Evolutionary conservation across 2,113 vertebrate species (phyloP).

Genomic region (Cryptotis parvus): DNA sequence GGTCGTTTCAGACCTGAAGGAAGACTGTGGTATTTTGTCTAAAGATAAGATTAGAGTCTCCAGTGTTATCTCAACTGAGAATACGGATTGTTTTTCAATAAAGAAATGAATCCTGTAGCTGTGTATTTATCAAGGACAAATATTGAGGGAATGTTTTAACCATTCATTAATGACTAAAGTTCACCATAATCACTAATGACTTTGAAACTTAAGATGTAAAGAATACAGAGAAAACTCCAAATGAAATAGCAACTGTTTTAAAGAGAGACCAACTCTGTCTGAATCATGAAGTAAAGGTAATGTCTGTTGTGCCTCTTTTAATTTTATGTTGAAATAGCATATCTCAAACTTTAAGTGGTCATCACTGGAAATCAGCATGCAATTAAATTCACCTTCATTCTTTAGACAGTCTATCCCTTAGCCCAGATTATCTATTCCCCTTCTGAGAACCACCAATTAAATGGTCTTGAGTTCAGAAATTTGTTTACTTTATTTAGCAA

Average conservation of each 20-base stretch:
- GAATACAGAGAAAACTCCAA: neutral
- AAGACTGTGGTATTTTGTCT: neutral
- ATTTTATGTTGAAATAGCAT: too few species aligned
- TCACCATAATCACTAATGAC: neutral
- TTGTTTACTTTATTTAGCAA: too few species aligned
- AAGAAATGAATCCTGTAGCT: neutral
- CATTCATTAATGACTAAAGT: neutral
- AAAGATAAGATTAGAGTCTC: neutral
- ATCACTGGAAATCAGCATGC: too few species aligned
- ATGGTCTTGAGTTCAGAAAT: too few species aligned
- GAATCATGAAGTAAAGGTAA: neutral
- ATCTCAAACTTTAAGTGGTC: too few species aligned
- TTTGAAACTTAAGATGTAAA: neutral
- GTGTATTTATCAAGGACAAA: neutral
- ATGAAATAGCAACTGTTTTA: neutral
- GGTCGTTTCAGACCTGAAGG: neutral
- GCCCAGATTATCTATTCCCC: too few species aligned
- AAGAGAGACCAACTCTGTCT: neutral
- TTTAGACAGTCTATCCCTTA: too few species aligned
- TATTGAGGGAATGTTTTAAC: neutral
- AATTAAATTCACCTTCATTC: too few species aligned
- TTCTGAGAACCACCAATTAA: too few species aligned
- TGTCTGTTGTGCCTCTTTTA: neutral
- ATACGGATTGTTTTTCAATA: neutral
- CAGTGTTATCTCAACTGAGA: neutral